phyloP scores from a whole-genome alignment of 1,140 invertebrate genomes.

The Agraylea sexmaculata region DNA sequence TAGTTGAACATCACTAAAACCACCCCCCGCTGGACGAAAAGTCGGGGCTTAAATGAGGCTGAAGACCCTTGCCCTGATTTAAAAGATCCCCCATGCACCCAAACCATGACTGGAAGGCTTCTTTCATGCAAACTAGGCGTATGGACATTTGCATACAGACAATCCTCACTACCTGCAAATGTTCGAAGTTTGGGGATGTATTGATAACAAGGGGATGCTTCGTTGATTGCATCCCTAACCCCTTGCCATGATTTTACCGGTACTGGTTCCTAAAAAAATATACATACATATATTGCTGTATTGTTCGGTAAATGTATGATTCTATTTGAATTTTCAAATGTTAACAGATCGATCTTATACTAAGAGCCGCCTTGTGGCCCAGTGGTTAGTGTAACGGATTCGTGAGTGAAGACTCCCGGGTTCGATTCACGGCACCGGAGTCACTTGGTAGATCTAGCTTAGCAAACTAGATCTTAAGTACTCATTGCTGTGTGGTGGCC shows the following conservation, averaged over 20 bases:
- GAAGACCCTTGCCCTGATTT: conserved; percentile 40
- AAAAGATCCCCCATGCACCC: conserved; percentile 53
- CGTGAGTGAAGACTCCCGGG: no score
- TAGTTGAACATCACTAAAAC: conserved; percentile 58
- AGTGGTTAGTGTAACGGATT: no score
- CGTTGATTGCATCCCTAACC: conserved; percentile 28
- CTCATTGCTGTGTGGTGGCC: no score
- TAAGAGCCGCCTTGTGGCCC: no score
- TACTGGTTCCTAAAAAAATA: conserved; percentile 31
- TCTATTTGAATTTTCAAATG: no score
- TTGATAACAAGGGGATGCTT: conserved; percentile 23
- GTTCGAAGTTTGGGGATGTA: conserved; percentile 1
- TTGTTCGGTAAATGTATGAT: no score
- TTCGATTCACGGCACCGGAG: no score
- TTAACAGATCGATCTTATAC: no score
- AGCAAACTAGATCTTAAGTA: no score
- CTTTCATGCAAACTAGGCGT: conserved; percentile 23
- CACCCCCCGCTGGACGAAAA: conserved; percentile 48
- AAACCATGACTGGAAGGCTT: conserved; percentile 48
- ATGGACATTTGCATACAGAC: conserved; percentile 30
- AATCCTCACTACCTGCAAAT: conserved; percentile 25
- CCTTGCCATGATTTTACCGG: conserved; percentile 37
- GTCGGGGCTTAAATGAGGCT: conserved; percentile 45
- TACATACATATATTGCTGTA: conserved; percentile 1
- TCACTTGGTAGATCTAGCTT: no score